A percentile compares a stretch with the other conserved stretches of the same genome.
phyloP scores from a whole-genome alignment of 1,140 invertebrate species.

The Nomia melanderi region DNA sequence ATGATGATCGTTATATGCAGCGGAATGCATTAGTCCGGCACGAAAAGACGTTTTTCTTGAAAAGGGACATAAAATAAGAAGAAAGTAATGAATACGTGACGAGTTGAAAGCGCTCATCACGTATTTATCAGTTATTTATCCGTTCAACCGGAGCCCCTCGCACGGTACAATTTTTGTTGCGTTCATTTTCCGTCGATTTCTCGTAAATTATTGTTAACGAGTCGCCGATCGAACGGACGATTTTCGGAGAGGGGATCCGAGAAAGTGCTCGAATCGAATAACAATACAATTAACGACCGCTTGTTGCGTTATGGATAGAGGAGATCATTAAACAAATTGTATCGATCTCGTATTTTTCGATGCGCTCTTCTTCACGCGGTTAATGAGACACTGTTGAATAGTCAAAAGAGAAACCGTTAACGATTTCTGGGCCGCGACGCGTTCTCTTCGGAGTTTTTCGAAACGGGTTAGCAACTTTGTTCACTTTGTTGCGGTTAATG shows the following conservation, averaged over 20 bases:
- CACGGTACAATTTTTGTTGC: not conserved
- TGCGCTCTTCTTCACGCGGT: too few species aligned
- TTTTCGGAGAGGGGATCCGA: not conserved
- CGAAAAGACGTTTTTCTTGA: not conserved
- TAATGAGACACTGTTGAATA: too few species aligned
- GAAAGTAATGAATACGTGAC: not conserved
- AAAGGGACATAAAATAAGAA: not conserved
- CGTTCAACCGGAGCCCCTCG: not conserved
- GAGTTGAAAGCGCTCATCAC: not conserved
- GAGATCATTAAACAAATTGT: too few species aligned
- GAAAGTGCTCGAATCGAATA: too few species aligned
- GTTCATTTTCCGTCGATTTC: not conserved
- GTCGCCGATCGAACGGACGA: not conserved
- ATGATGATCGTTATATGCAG: too few species aligned
- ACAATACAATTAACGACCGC: too few species aligned
- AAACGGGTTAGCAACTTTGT: too few species aligned
- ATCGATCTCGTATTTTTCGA: too few species aligned
- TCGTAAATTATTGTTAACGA: not conserved
- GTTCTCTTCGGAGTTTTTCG: not conserved
- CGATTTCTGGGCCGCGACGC: not conserved
- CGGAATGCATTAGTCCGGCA: not conserved
- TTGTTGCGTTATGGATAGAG: too few species aligned
- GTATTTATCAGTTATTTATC: not conserved
- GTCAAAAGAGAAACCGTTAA: too few species aligned
- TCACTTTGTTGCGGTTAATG: not conserved